A percentile compares a stretch with the other conserved stretches of the same genome.
phyloP scores from a whole-genome alignment of 2,113 vertebrate species.

The Meleagris gallopavo region DNA sequence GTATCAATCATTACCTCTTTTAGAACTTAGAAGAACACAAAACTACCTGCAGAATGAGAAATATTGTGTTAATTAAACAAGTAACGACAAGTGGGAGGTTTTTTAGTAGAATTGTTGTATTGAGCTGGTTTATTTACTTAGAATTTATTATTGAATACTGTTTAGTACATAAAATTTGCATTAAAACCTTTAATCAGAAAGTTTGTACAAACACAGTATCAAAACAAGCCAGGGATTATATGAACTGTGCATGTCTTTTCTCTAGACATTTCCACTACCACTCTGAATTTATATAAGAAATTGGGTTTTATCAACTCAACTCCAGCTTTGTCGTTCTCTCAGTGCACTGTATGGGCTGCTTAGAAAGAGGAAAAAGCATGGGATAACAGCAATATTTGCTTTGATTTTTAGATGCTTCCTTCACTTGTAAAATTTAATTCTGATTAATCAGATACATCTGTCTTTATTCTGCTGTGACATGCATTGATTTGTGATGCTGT shows the following conservation, averaged over 20 bases:
- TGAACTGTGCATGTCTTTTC: not conserved
- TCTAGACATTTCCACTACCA: not conserved
- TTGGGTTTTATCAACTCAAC: not conserved
- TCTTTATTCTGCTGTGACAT: slow-evolving; percentile 77
- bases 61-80: not conserved
- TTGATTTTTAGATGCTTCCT: slow-evolving; percentile 69
- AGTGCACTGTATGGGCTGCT: not conserved
- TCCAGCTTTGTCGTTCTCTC: slow-evolving; percentile 24
- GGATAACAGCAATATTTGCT: slow-evolving; percentile 59
- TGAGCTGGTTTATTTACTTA: not conserved
- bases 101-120: not conserved
- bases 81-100: not conserved
- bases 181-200: not conserved
- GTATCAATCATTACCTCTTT: not conserved
- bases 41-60: not conserved
- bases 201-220: not conserved
- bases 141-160: not conserved
- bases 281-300: not conserved
- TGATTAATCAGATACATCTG: slow-evolving; percentile 81
- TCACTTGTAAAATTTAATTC: slow-evolving; percentile 79
- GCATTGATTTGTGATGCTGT: slow-evolving; percentile 79
- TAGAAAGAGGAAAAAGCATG: not conserved
- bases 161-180: not conserved
- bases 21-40: slow-evolving; percentile 10
- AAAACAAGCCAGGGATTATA: not conserved